Evolutionary conservation across 2,113 vertebrate species (phyloP).

Genomic region (Aphelocoma coerulescens): DNA sequence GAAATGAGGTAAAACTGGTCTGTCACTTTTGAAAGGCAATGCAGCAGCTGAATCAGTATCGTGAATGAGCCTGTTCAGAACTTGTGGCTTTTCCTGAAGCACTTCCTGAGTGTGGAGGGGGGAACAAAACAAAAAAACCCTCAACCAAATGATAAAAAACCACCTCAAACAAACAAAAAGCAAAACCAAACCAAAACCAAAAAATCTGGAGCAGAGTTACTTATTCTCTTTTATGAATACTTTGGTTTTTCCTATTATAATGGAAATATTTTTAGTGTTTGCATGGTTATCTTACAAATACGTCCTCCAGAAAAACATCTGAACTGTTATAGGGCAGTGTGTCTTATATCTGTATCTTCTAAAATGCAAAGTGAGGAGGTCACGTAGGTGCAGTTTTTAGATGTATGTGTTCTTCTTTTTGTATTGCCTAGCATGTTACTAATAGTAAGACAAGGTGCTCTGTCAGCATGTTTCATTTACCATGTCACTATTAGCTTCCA

Average conservation of each 20-base stretch:
- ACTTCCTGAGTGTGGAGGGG: background rate
- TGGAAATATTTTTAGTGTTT: constrained; percentile 5
- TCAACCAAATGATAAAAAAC: background rate
- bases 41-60: background rate
- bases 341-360: background rate
- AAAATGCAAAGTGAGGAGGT: background rate
- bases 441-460: background rate
- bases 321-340: background rate
- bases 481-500: background rate
- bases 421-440: background rate
- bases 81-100: background rate
- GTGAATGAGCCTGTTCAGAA: background rate
- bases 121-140: background rate
- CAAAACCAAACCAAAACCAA: background rate
- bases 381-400: background rate
- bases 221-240: constrained; percentile 25
- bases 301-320: background rate
- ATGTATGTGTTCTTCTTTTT: background rate
- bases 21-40: constrained; percentile 8
- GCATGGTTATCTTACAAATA: background rate
- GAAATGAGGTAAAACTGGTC: constrained; percentile 60
- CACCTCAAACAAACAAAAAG: background rate
- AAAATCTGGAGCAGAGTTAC: background rate
- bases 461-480: background rate
- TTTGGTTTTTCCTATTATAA: background rate